A percentile compares a stretch with the other conserved stretches of the same genome.
Conservation (phyloP, 2,113 vertebrate genomes). For the Physeter macrocephalus region DNA sequence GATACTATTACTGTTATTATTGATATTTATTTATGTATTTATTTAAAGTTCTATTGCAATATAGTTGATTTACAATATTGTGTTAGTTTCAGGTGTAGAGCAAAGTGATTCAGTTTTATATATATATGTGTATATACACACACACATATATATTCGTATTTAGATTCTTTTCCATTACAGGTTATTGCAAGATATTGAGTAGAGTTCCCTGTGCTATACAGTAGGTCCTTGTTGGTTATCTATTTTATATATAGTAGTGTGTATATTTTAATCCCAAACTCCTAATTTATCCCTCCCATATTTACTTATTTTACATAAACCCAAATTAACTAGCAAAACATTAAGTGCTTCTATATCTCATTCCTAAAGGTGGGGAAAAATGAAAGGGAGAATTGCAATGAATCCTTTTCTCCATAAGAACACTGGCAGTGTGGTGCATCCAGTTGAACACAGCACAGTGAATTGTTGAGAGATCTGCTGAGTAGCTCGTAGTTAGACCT, state of each 20-base stretch:
- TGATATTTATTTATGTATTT: not conserved
- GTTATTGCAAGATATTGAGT: too few species aligned
- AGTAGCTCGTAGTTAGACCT: not conserved
- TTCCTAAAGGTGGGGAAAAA: not conserved
- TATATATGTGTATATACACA: too few species aligned
- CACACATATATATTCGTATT: too few species aligned
- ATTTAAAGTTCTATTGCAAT: not conserved
- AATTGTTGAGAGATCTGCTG: not conserved
- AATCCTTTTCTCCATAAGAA: not conserved
- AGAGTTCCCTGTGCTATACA: too few species aligned
- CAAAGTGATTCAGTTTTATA: not conserved
- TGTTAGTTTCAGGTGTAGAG: not conserved
- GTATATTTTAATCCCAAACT: too few species aligned
- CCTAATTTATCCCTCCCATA: too few species aligned
- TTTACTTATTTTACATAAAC: slow-evolving; percentile 3
- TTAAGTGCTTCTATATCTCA: not conserved
- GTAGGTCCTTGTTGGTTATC: too few species aligned
- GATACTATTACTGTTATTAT: not conserved
- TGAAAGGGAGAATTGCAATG: not conserved
- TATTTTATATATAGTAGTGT: too few species aligned
- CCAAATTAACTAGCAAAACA: not conserved
- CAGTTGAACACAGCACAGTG: not conserved
- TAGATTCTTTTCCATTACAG: too few species aligned
- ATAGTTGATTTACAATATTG: not conserved
- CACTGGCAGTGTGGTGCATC: too few species aligned